Percentiles rank a stretch among this genome's conserved stretches.
Evolutionary conservation across 2,888 invertebrate species (phyloP).

Genomic region (Andrena chrysosceles): DNA sequence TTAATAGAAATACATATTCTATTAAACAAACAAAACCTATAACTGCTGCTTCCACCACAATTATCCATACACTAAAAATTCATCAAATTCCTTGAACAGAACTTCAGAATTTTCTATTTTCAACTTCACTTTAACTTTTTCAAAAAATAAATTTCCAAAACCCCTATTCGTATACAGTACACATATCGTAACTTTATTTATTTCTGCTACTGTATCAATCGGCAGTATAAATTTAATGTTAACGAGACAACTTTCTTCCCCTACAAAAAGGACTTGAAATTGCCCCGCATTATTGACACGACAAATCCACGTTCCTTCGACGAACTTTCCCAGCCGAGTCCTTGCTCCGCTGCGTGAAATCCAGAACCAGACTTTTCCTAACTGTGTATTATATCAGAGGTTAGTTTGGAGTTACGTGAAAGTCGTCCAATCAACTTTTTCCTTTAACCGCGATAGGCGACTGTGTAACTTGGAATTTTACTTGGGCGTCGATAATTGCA

Average conservation of each 20-base stretch:
- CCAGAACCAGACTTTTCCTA: conserved; percentile 49
- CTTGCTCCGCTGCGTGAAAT: conserved; percentile 23
- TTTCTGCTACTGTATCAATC: too few relatives aligned
- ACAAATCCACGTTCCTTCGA: not conserved
- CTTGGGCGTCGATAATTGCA: conserved; percentile 1
- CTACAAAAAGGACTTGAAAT: not conserved
- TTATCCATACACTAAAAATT: not conserved
- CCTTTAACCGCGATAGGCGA: conserved; percentile 4
- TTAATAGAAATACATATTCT: not conserved
- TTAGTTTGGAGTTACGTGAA: conserved; percentile 58
- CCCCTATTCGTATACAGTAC: not conserved
- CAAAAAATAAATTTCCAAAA: not conserved
- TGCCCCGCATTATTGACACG: not conserved
- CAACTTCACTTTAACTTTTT: too few relatives aligned
- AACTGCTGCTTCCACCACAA: not conserved
- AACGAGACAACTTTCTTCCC: not conserved
- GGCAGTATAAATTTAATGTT: too few relatives aligned
- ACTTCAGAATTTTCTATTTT: too few relatives aligned
- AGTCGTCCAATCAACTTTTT: conserved; percentile 48
- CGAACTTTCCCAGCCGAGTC: conserved; percentile 22
- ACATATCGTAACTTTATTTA: too few relatives aligned
- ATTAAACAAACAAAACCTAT: not conserved
- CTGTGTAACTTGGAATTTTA: not conserved
- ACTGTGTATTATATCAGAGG: conserved; percentile 51
- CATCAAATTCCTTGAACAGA: too few relatives aligned